A percentile compares a stretch with the other conserved stretches of the same genome.
These are phyloP conservation scores for Plecturocebus donacophilus DNA, from an alignment of 2,113 vertebrate genomes.

Conservation along the genomic window DNA sequence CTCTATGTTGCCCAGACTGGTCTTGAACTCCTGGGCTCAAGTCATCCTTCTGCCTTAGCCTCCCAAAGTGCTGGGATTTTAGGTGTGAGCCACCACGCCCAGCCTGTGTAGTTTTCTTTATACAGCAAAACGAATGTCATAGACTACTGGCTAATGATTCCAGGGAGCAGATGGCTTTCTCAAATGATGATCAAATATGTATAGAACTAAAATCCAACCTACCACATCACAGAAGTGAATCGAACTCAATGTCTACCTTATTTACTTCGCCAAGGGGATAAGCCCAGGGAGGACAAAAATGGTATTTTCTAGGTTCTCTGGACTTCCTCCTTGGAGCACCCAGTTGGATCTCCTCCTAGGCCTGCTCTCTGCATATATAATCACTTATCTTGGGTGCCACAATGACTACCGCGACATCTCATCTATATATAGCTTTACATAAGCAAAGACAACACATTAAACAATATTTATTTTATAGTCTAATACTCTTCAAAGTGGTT, in stretches of 20 bases:
- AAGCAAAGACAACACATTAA: conserved; percentile 15
- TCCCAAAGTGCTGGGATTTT: too few species aligned
- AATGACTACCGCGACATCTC: background rate
- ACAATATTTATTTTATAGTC: background rate
- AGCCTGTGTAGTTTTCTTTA: background rate
- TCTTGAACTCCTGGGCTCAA: too few species aligned
- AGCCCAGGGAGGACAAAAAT: background rate
- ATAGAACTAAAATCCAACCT: background rate
- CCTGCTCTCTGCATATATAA: background rate
- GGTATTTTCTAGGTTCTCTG: background rate
- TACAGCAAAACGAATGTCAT: background rate
- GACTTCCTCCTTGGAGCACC: background rate
- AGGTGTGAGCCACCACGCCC: too few species aligned
- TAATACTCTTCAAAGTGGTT: background rate
- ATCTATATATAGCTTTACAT: background rate
- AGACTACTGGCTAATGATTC: background rate
- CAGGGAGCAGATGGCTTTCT: background rate
- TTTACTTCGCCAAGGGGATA: background rate
- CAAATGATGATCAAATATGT: background rate
- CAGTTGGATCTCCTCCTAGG: background rate
- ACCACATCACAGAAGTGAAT: background rate
- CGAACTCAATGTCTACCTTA: background rate
- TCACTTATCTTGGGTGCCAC: background rate
- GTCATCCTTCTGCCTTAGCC: too few species aligned
- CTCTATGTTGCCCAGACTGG: too few species aligned